Conservation (phyloP, 2,113 vertebrate genomes). For the Tupaia tana region DNA sequence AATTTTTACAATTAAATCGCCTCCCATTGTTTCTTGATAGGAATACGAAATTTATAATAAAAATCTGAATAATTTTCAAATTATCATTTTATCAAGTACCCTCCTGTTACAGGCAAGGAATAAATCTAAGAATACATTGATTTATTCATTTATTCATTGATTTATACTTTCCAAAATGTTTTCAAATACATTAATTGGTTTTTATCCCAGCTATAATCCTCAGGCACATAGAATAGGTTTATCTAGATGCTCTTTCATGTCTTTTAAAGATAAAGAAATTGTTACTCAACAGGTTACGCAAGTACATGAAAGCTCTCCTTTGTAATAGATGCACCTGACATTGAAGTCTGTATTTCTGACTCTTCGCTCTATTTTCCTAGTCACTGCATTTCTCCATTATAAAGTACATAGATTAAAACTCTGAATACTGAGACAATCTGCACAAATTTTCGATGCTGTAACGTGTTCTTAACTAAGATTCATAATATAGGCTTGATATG, state of each 20-base stretch:
- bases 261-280: constrained; percentile 56
- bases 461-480: not conserved
- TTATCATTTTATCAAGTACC: constrained; percentile 16
- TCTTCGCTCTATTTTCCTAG: not conserved
- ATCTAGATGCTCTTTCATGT: not conserved
- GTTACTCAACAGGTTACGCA: not conserved
- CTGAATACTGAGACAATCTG: constrained; percentile 6
- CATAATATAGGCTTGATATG: not conserved
- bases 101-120: not conserved
- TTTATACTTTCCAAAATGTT: constrained; percentile 50
- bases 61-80: not conserved
- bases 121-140: constrained; percentile 31
- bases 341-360: not conserved
- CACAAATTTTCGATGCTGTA: not conserved
- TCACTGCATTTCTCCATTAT: not conserved
- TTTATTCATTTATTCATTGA: constrained; percentile 31
- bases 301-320: not conserved
- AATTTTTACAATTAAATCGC: constrained; percentile 30
- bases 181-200: constrained; percentile 51
- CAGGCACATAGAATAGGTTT: not conserved
- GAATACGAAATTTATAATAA: constrained; percentile 18
- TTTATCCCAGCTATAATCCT: constrained; percentile 24
- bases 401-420: not conserved
- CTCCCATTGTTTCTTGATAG: not conserved
- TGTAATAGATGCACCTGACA: not conserved